Evolutionary conservation across 2,113 vertebrate species (phyloP).

Genomic region (Lepisosteus osseus): DNA sequence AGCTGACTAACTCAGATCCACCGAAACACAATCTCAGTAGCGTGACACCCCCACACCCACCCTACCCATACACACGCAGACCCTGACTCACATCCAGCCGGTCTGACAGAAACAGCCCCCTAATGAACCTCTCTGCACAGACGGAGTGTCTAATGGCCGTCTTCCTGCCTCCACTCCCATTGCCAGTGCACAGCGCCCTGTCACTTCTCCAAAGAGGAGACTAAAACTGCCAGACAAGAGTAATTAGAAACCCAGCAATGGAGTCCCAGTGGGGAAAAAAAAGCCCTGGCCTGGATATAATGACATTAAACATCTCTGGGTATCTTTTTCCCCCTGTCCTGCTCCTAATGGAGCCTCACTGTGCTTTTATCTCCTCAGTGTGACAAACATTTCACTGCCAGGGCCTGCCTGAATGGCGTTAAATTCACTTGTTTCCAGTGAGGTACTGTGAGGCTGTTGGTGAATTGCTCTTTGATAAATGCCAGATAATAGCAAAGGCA

Average conservation of each 20-base stretch:
- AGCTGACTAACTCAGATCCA: no score
- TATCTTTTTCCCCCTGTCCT: neutral
- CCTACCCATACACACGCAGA: no score
- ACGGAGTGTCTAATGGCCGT: conserved; percentile 7
- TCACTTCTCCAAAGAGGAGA: neutral
- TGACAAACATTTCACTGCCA: neutral
- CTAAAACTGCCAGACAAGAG: neutral
- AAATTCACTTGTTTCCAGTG: neutral
- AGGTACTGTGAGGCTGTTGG: conserved; percentile 1
- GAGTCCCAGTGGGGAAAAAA: neutral
- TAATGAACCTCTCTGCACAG: conserved; percentile 27
- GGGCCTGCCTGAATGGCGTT: neutral
- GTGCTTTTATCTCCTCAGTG: conserved; percentile 4
- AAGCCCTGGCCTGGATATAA: neutral
- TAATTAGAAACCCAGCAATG: neutral
- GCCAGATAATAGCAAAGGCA: neutral
- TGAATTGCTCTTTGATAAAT: neutral
- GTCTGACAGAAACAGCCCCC: conserved; percentile 27
- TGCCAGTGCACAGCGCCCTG: neutral
- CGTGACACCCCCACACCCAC: no score
- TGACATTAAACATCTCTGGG: conserved; percentile 1
- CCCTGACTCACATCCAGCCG: neutral
- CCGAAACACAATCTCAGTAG: no score
- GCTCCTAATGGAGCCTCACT: neutral
- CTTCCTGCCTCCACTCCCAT: no score